phyloP scores from a whole-genome alignment of 2,113 vertebrate genomes.

The Cepphus grylle region DNA sequence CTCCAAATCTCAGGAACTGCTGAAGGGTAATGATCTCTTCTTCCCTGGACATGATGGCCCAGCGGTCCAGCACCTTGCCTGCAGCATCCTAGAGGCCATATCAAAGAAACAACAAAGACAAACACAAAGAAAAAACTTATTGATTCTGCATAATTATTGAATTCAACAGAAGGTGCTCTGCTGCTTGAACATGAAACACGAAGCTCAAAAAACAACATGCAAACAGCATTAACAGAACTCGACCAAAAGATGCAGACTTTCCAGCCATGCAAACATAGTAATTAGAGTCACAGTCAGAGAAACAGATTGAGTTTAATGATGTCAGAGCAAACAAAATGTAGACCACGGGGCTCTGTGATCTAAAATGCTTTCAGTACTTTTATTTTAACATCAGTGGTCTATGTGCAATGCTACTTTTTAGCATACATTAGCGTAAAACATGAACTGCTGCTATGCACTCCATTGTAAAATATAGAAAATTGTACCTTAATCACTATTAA shows the following conservation, averaged over 20 bases:
- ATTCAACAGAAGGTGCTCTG: constrained; percentile 72
- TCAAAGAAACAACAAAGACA: constrained; percentile 89
- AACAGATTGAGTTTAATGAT: constrained; percentile 70
- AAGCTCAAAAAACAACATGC: constrained; percentile 72
- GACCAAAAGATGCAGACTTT: constrained; percentile 66
- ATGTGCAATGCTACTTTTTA: constrained; percentile 55
- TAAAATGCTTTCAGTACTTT: constrained; percentile 64
- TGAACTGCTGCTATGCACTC: constrained; percentile 64
- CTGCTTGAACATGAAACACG: constrained; percentile 74
- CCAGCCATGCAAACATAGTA: constrained; percentile 69
- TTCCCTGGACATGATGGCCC: constrained; percentile 99
- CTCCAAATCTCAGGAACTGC: constrained; percentile 98
- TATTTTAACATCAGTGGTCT: constrained; percentile 64
- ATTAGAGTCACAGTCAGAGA: constrained; percentile 72
- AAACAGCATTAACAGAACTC: constrained; percentile 61
- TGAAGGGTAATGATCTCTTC: constrained; percentile 99
- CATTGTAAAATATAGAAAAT: constrained; percentile 40
- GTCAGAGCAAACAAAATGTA: constrained; percentile 72
- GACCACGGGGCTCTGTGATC: constrained; percentile 63
- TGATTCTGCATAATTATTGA: constrained; percentile 88
- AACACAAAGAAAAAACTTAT: constrained; percentile 86
- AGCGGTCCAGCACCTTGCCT: constrained; percentile 99
- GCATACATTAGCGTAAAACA: constrained; percentile 63
- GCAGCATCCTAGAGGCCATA: constrained; percentile 94
- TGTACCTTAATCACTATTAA: constrained; percentile 36